Evolutionary conservation across 1,140 invertebrate species (phyloP).

Genomic region (Microplitis mediator): DNA sequence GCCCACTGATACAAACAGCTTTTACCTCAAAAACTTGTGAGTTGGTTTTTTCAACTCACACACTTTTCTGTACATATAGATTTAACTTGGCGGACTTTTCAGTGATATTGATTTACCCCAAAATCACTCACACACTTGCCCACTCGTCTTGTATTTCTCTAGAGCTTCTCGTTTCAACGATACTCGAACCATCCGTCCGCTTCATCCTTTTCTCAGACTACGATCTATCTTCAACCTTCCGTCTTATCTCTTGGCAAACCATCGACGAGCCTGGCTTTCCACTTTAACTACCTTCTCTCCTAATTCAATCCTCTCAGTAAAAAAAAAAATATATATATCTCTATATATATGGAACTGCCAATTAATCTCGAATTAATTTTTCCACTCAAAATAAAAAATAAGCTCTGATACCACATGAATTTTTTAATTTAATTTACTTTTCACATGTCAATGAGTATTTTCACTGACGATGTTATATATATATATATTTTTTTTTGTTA

Average conservation of each 20-base stretch:
- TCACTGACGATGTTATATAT: no score
- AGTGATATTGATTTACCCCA: slow-evolving; percentile 40
- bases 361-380: not conserved
- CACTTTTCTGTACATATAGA: slow-evolving; percentile 11
- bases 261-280: slow-evolving; percentile 20
- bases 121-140: not conserved
- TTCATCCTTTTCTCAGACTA: slow-evolving; percentile 10
- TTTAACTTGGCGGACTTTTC: slow-evolving; percentile 43
- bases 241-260: slow-evolving; percentile 13
- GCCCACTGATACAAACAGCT: no score
- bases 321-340: slow-evolving; percentile 2
- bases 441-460: no score
- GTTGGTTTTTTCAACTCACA: not conserved
- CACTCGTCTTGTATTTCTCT: slow-evolving; percentile 2
- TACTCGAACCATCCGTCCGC: slow-evolving; percentile 10
- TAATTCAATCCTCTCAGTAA: slow-evolving; percentile 22
- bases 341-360: not conserved
- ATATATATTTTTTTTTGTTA: no score
- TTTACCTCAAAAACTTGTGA: not conserved
- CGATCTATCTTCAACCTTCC: slow-evolving; percentile 12
- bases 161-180: slow-evolving; percentile 4
- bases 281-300: slow-evolving; percentile 15
- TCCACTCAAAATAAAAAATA: not conserved
- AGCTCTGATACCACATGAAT: no score
- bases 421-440: no score